These are phyloP conservation scores for Aphrophora alni DNA, from an alignment of 2,888 invertebrate species.

Conservation along the genomic window DNA sequence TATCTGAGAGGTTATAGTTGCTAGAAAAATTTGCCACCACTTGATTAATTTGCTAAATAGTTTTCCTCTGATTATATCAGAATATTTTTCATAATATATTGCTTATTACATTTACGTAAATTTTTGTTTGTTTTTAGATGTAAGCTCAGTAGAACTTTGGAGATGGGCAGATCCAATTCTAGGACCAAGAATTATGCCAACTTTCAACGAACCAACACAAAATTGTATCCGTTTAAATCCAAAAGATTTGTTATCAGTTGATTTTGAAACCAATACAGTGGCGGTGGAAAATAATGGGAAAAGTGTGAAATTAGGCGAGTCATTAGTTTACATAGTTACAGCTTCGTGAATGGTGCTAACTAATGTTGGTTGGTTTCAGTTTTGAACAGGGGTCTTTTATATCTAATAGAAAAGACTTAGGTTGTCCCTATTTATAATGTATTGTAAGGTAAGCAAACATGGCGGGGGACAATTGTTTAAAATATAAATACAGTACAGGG, in stretches of 20 bases:
- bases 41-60: too few relatives aligned
- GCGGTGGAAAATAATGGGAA: slow-evolving; percentile 40
- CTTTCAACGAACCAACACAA: slow-evolving; percentile 67
- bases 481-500: not conserved
- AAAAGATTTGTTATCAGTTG: slow-evolving; percentile 58
- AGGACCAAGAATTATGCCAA: slow-evolving; percentile 80
- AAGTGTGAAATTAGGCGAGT: slow-evolving; percentile 31
- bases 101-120: too few relatives aligned
- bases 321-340: slow-evolving; percentile 36
- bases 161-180: slow-evolving; percentile 76
- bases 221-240: slow-evolving; percentile 65
- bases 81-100: too few relatives aligned
- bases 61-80: too few relatives aligned
- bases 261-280: slow-evolving; percentile 53
- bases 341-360: not conserved
- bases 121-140: slow-evolving; percentile 55
- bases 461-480: not conserved
- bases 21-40: too few relatives aligned
- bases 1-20: too few relatives aligned
- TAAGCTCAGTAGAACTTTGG: slow-evolving; percentile 70
- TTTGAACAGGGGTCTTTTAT: not conserved
- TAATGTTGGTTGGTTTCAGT: not conserved
- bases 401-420: not conserved
- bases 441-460: not conserved
- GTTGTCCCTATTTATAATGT: not conserved